Percentiles rank a stretch among this genome's conserved stretches.
Conservation (phyloP, 2,888 invertebrate species). For the Protonemura montana region DNA sequence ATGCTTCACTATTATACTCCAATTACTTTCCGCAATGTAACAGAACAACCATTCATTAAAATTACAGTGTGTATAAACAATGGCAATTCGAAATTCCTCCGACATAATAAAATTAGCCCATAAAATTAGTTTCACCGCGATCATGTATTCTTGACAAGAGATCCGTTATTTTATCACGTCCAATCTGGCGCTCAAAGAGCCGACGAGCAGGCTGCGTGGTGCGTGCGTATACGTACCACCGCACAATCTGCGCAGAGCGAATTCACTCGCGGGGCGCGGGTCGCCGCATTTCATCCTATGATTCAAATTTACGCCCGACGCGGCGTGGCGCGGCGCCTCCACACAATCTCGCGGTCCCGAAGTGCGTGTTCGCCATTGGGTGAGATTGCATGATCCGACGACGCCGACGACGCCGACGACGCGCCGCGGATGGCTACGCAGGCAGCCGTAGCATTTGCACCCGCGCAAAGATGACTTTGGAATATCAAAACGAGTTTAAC, state of each 20-base stretch:
- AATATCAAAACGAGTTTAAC: slow-evolving; percentile 37
- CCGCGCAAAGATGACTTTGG: slow-evolving; percentile 21
- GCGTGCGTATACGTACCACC: too few species aligned
- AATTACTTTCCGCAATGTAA: background rate
- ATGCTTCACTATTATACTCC: background rate
- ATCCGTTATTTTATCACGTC: slow-evolving; percentile 1
- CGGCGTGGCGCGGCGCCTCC: background rate
- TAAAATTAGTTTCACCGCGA: background rate
- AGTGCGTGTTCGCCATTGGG: background rate
- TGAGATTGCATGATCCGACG: too few species aligned
- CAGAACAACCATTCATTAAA: background rate
- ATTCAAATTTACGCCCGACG: background rate
- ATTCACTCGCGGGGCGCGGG: too few species aligned
- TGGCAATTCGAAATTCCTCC: slow-evolving; percentile 7
- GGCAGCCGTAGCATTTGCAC: background rate
- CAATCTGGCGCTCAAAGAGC: background rate
- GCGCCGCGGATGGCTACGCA: too few species aligned
- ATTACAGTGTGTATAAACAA: background rate
- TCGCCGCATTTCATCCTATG: background rate
- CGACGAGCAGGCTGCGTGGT: background rate
- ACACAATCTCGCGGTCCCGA: background rate
- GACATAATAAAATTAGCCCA: background rate
- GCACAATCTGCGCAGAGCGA: too few species aligned
- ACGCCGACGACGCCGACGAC: too few species aligned
- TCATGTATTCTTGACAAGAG: background rate